These are phyloP conservation scores for Gallinago stenura DNA, from an alignment of 2,797 vertebrate genomes.

Conservation along the genomic window DNA sequence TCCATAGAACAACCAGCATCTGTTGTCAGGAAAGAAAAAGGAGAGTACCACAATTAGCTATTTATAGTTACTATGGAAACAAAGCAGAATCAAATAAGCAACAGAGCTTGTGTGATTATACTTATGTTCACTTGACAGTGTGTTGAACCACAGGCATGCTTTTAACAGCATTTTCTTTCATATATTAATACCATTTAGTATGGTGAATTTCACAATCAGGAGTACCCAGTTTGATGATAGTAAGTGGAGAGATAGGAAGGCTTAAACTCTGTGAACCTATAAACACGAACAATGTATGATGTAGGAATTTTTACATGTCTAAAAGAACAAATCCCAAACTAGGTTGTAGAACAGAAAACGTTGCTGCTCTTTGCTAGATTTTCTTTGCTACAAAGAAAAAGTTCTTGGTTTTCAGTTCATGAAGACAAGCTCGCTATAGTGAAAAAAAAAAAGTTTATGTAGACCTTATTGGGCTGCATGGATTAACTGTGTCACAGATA, in stretches of 20 bases:
- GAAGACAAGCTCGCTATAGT: not conserved
- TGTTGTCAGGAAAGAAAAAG: slow-evolving; percentile 56
- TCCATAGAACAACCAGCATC: slow-evolving; percentile 54
- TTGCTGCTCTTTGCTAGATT: not conserved
- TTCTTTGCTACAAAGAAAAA: not conserved
- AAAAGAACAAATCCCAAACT: not conserved
- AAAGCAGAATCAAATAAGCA: slow-evolving; percentile 51
- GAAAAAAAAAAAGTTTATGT: not conserved
- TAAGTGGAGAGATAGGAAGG: not conserved
- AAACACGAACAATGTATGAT: not conserved
- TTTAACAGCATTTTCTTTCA: not conserved
- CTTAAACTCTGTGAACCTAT: not conserved
- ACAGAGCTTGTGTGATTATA: slow-evolving; percentile 31
- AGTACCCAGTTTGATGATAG: not conserved
- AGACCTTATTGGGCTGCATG: not conserved
- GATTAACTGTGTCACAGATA: not conserved
- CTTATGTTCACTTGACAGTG: slow-evolving; percentile 17
- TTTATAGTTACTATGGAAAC: slow-evolving; percentile 75
- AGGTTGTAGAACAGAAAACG: not conserved
- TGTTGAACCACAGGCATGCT: not conserved
- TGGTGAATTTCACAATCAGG: not conserved
- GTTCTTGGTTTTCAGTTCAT: not conserved
- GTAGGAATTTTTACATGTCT: not conserved
- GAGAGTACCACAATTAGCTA: slow-evolving; percentile 63
- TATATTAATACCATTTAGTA: not conserved